Evolutionary conservation across 2,888 invertebrate species (phyloP), one percentile per base, ranked within the genome.

Genomic region (Parasteatoda lunata): DNA sequence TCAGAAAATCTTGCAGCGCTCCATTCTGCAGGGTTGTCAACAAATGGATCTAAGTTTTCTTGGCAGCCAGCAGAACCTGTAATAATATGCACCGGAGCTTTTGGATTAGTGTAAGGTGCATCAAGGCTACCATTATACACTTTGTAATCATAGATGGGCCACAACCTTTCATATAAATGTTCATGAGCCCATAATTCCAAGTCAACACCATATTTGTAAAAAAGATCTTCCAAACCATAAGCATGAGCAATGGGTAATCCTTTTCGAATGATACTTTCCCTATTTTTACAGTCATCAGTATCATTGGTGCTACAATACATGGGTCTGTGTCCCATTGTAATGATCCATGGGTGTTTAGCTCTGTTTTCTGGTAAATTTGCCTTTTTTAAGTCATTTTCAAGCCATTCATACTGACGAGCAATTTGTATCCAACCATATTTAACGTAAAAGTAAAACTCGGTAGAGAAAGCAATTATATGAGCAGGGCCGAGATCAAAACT

Each of bases 171-270:
- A 92, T 99, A 99, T 64, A 97, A 96, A 93, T 99, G 99, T 92
- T 99, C 98, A 92, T 99, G 99, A 0, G 98, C 99, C 97, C 98
- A 98, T 73, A 99, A 93, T 91, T 95, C 95, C 81, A 99, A 92
- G 93, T 99, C 99, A 45, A 99, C 99, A 72, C 97, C 97, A 92
- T 96, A 95, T 89, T 96, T 93, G 91, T 95, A 95, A 91, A 99
- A 95, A n/a, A 99, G 92, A 13, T 96, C 94, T 92, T 99, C 99
- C 89, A 99, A 92, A 5, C 93, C 90, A 66, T 81, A 87, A 30
- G 87, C 81, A 66, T 82, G 72, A 6, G 82, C 69, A n/a, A 87
- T 68, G 4, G 85, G 85, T n/a, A 80, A 69, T 5, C 85, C 85
- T 77, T 86, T 86, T 5, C 89, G 52, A 68, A 88, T 89, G 68